A percentile compares a stretch with the other conserved stretches of the same genome.
Conservation (phyloP, 1,140 invertebrate species). For the Caenorhabditis tropicalis region DNA sequence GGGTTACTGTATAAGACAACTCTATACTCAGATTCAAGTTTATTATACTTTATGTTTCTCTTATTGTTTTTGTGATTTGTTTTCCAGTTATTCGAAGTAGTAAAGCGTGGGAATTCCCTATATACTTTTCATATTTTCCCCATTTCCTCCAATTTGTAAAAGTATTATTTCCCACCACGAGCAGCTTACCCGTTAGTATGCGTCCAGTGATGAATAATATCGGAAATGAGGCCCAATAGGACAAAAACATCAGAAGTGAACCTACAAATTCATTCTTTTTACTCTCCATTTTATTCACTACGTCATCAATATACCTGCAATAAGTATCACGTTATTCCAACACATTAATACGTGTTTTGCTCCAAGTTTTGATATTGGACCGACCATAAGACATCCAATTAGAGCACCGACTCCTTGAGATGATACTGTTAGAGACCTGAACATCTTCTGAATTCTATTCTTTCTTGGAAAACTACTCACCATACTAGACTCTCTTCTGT, state of each 20-base stretch:
- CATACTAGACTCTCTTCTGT: constrained; percentile 8
- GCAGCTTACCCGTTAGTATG: not conserved
- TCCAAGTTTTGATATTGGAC: not conserved
- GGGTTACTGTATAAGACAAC: too few relatives aligned
- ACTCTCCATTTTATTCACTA: not conserved
- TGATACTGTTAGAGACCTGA: constrained; percentile 44
- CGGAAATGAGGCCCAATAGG: constrained; percentile 21
- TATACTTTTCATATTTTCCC: not conserved
- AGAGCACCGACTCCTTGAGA: constrained; percentile 44
- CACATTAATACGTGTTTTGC: constrained; percentile 11
- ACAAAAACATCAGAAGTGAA: constrained; percentile 22
- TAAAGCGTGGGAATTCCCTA: too few relatives aligned
- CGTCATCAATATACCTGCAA: not conserved
- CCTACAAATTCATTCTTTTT: not conserved
- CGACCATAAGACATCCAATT: constrained; percentile 35
- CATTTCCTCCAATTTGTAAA: too few relatives aligned
- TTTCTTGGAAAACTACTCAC: not conserved
- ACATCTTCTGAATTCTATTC: not conserved
- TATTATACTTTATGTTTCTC: too few relatives aligned
- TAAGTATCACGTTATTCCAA: constrained; percentile 4
- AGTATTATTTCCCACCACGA: too few relatives aligned
- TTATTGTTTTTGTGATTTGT: too few relatives aligned
- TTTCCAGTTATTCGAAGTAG: too few relatives aligned
- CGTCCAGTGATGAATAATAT: constrained; percentile 16
- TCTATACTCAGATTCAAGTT: too few relatives aligned